phyloP scores from a whole-genome alignment of 2,888 invertebrate species.

The Netelia virgata region DNA sequence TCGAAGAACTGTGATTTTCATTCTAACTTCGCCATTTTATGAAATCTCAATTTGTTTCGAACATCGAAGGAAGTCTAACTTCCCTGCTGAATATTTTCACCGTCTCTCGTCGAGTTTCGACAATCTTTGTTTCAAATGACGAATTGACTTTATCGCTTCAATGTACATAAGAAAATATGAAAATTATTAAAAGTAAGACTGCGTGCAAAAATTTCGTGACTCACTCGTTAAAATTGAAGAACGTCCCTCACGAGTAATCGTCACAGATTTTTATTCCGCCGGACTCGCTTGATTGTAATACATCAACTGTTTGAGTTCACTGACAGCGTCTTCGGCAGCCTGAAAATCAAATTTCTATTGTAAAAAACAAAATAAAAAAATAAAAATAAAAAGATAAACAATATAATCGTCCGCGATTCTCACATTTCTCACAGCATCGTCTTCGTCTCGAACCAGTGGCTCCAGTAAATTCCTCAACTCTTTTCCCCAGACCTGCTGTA shows the following conservation, averaged over 20 bases:
- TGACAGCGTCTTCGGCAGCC: slow-evolving; percentile 87
- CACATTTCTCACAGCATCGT: slow-evolving; percentile 87
- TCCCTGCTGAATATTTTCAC: too few relatives aligned
- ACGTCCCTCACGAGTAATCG: background rate
- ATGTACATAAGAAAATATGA: slow-evolving; percentile 9
- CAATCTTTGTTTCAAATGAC: background rate
- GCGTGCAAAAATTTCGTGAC: slow-evolving; percentile 15
- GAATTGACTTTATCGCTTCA: slow-evolving; percentile 43
- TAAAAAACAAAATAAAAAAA: slow-evolving; percentile 38
- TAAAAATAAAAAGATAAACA: slow-evolving; percentile 17
- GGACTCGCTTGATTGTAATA: slow-evolving; percentile 75
- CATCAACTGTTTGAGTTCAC: slow-evolving; percentile 86
- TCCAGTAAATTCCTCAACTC: slow-evolving; percentile 88
- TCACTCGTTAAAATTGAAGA: slow-evolving; percentile 13
- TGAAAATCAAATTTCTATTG: slow-evolving; percentile 74
- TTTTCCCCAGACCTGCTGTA: slow-evolving; percentile 88
- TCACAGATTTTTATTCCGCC: slow-evolving; percentile 42
- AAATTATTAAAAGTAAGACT: slow-evolving; percentile 2
- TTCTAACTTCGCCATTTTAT: too few relatives aligned
- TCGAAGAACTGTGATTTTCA: too few relatives aligned
- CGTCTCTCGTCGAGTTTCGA: too few relatives aligned
- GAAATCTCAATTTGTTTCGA: too few relatives aligned
- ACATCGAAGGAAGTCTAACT: too few relatives aligned
- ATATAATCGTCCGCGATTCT: slow-evolving; percentile 72
- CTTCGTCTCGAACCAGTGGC: slow-evolving; percentile 87